Conservation (phyloP, 2,113 vertebrate genomes). For the Eurystomus gularis region DNA sequence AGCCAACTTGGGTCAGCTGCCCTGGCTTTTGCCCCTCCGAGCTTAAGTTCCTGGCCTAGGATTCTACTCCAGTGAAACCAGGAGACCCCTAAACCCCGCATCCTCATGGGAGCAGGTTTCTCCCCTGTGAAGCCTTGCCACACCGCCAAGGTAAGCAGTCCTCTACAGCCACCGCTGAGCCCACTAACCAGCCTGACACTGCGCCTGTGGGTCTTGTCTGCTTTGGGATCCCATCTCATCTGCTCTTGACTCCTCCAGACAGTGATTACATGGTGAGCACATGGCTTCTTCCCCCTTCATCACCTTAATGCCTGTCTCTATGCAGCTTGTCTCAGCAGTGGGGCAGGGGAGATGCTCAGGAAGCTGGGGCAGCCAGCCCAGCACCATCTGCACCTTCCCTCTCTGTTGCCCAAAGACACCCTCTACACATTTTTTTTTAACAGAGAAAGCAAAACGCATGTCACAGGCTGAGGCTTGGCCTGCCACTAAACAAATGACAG, state of each 20-base stretch:
- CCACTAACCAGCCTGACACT: not conserved
- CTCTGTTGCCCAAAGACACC: not conserved
- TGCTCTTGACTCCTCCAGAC: not conserved
- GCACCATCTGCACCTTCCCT: not conserved
- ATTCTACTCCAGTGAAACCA: not conserved
- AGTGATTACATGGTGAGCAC: fast-evolving
- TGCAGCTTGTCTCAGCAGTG: not conserved
- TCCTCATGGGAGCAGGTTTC: not conserved
- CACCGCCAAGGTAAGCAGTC: not conserved
- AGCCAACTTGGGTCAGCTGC: not conserved
- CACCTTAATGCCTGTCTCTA: too few relatives aligned
- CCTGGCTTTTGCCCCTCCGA: not conserved
- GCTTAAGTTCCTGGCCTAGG: not conserved
- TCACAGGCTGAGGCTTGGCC: too few relatives aligned
- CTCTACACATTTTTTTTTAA: not conserved
- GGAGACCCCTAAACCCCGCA: fast-evolving
- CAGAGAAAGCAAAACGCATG: not conserved
- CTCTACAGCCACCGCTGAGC: fast-evolving
- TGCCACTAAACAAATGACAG: too few relatives aligned
- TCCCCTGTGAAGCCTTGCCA: not conserved
- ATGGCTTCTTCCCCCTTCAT: not conserved
- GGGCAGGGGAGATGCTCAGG: not conserved
- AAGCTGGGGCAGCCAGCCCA: not conserved
- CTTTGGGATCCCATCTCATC: not conserved
- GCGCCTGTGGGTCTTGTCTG: not conserved